Evolutionary conservation across 2,888 invertebrate genomes (phyloP).

Genomic region (Bimastos eiseni): DNA sequence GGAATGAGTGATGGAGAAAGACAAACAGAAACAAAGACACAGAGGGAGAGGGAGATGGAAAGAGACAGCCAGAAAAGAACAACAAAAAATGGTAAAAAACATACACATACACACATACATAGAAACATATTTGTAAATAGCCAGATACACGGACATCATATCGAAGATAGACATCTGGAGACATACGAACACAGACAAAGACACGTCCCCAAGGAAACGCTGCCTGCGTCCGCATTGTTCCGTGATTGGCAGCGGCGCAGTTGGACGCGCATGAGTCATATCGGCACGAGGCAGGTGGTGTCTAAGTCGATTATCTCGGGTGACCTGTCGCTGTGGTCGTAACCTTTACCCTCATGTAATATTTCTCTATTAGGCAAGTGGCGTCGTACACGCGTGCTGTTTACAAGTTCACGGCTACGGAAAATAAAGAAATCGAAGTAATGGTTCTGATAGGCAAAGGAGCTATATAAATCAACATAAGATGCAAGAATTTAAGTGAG

Average conservation of each 20-base stretch:
- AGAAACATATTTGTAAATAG: no score
- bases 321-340: background rate
- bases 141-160: no score
- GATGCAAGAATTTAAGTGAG: background rate
- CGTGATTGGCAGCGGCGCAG: background rate
- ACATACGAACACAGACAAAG: background rate
- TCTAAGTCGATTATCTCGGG: background rate
- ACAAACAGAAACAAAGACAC: no score
- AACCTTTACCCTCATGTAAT: background rate
- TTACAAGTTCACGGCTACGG: background rate
- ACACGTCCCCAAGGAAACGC: background rate
- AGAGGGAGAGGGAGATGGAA: background rate
- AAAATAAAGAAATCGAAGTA: background rate
- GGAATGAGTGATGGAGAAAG: no score
- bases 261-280: background rate
- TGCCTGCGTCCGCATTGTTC: background rate
- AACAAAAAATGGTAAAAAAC: no score
- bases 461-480: background rate
- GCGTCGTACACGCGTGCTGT: background rate
- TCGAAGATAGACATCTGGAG: no score
- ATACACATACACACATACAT: background rate
- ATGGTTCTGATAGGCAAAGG: background rate
- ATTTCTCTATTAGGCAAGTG: background rate
- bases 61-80: background rate
- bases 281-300: constrained; percentile 6